Conservation (phyloP, 37 sponge, comb jelly and placozoan genomes). For the Dysidea cf. avara region DNA sequence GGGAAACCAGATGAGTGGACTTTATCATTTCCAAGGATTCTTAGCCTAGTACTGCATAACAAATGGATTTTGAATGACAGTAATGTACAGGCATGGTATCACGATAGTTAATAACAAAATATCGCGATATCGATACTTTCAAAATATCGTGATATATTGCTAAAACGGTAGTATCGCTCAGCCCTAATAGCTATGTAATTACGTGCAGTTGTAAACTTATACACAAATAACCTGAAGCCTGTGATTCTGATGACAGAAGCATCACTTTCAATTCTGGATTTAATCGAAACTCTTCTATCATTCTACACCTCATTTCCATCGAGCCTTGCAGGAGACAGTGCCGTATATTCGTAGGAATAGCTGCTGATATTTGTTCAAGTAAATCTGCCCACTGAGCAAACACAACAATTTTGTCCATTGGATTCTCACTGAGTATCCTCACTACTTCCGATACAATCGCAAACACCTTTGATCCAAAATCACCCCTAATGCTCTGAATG, state of each 20-base stretch:
- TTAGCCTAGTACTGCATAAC: too few relatives aligned
- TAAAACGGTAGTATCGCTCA: too few relatives aligned
- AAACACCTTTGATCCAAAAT: not conserved
- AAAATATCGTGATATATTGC: too few relatives aligned
- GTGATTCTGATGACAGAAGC: not conserved
- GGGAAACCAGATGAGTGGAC: too few relatives aligned
- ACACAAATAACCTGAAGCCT: constrained; percentile 7
- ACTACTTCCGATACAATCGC: not conserved
- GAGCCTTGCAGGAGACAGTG: constrained; percentile 9
- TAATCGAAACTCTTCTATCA: not conserved
- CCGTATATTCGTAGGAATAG: not conserved
- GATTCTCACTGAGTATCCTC: not conserved
- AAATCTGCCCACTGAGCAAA: constrained; percentile 6
- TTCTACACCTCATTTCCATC: not conserved
- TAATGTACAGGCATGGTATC: too few relatives aligned
- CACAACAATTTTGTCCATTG: not conserved
- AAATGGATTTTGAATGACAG: too few relatives aligned
- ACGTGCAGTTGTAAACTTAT: too few relatives aligned
- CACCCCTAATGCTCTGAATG: too few relatives aligned
- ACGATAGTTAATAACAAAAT: too few relatives aligned
- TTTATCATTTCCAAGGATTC: too few relatives aligned
- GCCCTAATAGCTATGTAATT: too few relatives aligned
- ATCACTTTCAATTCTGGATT: not conserved
- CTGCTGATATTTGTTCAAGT: not conserved
- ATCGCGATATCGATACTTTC: too few relatives aligned